These are phyloP conservation scores for Yponomeuta evonymella DNA, from an alignment of 2,888 invertebrate species.

Conservation along the genomic window DNA sequence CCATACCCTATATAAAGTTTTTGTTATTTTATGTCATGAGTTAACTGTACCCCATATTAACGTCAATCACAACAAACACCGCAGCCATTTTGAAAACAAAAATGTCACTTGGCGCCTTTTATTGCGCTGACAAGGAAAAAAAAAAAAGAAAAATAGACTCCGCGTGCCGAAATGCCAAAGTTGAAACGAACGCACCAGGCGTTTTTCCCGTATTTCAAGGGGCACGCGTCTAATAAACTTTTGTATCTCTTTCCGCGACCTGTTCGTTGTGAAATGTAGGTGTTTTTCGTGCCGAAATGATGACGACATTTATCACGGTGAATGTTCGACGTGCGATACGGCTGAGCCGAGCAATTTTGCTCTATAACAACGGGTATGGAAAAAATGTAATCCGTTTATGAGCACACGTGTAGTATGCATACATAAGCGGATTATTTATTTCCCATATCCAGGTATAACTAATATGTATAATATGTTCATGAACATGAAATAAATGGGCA, in stretches of 20 bases:
- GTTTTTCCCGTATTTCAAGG: not conserved
- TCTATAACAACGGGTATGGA: not conserved
- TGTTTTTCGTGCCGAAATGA: slow-evolving; percentile 5
- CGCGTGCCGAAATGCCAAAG: not conserved
- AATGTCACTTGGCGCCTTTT: too few species aligned
- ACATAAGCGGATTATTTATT: too few species aligned
- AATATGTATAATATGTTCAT: too few species aligned
- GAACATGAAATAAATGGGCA: too few species aligned
- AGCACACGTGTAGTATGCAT: not conserved
- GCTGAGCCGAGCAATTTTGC: not conserved
- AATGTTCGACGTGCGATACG: slow-evolving; percentile 7
- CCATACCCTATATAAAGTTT: too few species aligned
- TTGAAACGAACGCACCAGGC: not conserved
- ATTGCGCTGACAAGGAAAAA: not conserved
- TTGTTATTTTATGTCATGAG: too few species aligned
- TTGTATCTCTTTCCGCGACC: slow-evolving; percentile 7
- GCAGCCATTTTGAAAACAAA: too few species aligned
- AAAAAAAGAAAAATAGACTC: not conserved
- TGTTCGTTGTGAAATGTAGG: slow-evolving; percentile 8
- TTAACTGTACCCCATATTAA: too few species aligned
- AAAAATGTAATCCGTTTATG: slow-evolving; percentile 1
- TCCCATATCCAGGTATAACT: not conserved
- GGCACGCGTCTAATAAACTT: slow-evolving; percentile 6
- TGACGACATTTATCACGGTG: slow-evolving; percentile 4
- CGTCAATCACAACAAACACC: too few species aligned